Evolutionary conservation across 2,797 vertebrate species (phyloP).

Genomic region (Chloroceryle inda): DNA sequence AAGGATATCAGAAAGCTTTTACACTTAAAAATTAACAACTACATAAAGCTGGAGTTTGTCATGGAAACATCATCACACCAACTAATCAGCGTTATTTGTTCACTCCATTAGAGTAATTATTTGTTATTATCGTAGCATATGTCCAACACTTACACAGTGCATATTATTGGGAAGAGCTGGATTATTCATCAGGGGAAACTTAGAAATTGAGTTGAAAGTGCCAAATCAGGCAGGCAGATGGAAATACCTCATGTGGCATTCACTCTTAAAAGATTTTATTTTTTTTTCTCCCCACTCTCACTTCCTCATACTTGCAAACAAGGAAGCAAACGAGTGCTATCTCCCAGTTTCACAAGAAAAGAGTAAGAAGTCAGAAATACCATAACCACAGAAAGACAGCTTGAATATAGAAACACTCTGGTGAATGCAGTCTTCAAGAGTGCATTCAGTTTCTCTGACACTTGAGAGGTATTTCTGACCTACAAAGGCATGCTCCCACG

Average conservation of each 20-base stretch:
- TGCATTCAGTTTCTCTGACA: not conserved
- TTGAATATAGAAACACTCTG: not conserved
- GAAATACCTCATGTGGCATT: not conserved
- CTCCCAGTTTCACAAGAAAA: not conserved
- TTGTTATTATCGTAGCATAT: conserved; percentile 25
- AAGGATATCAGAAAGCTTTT: conserved; percentile 17
- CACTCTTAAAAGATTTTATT: not conserved
- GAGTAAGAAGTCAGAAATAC: not conserved
- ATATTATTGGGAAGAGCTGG: not conserved
- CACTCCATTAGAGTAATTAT: conserved; percentile 8
- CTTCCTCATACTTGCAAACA: conserved; percentile 30
- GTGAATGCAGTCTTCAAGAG: not conserved
- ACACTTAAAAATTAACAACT: not conserved
- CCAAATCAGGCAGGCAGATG: not conserved
- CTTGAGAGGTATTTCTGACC: not conserved
- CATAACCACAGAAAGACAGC: not conserved
- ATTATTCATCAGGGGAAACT: not conserved
- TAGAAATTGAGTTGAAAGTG: conserved; percentile 16
- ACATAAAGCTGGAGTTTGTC: conserved; percentile 3
- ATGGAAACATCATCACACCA: conserved; percentile 15
- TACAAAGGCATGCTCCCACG: fast-evolving
- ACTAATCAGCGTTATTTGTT: not conserved
- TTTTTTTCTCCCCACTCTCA: not conserved
- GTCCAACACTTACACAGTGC: not conserved
- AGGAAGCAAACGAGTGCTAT: not conserved